phyloP scores from a whole-genome alignment of 1,140 invertebrate species.

The Saccostrea cuccullata region DNA sequence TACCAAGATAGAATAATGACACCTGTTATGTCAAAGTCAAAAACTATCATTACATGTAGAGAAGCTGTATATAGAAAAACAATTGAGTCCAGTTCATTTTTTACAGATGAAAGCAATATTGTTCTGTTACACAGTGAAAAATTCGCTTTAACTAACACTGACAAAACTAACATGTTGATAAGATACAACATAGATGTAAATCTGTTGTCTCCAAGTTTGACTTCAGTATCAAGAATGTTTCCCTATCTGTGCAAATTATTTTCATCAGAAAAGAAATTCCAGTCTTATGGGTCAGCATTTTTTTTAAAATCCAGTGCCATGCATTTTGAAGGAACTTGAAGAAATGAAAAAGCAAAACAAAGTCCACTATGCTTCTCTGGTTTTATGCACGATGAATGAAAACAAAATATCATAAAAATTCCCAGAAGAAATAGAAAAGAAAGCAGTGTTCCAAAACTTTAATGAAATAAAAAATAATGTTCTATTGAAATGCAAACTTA shows the following conservation, averaged over 20 bases:
- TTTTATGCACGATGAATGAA: neutral
- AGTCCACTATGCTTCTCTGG: neutral
- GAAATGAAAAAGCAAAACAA: neutral
- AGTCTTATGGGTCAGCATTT: neutral
- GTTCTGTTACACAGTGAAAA: neutral
- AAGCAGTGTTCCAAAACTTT: neutral
- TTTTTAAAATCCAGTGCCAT: neutral
- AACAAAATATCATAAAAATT: neutral
- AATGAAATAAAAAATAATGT: neutral
- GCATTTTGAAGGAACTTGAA: neutral
- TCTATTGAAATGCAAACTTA: neutral
- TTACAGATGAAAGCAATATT: neutral
- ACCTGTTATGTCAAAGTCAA: too few species aligned
- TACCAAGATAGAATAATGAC: too few species aligned
- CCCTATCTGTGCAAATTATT: neutral
- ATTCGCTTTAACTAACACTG: neutral
- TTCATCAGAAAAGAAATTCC: neutral
- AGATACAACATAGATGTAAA: neutral
- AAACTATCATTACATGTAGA: neutral
- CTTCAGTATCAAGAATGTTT: neutral
- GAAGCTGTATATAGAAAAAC: neutral
- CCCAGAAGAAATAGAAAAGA: neutral
- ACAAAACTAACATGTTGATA: neutral
- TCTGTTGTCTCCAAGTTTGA: neutral
- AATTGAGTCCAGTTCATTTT: neutral